Base-by-base conservation (phyloP, 1,140 invertebrate species). In the Sarcophaga bullata region DNA sequence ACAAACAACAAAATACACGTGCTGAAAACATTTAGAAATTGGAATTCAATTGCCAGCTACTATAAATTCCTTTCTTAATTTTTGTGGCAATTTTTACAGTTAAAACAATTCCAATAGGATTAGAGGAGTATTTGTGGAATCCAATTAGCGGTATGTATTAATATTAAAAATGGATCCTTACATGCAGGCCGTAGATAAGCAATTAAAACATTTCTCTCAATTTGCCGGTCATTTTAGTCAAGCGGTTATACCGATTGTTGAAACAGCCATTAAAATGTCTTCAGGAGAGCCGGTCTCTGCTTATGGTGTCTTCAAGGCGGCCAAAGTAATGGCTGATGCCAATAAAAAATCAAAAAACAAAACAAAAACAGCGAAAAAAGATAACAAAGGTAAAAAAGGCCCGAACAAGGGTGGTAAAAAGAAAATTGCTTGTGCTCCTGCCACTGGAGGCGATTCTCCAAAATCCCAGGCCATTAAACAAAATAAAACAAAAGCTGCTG, bases 241-340 rank as follows among this genome's bases (percentile, higher is more conserved):
- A 78, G 17, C 48, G 8, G 19, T 78, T 78, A 52, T 52, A 50
- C 75, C 75, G 0, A 78, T 78, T 8, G 49, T 78, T 78, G 75
- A 78, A 52, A 52, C 48, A 46, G 48, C 75, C n/a, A 7, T 50
- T 4, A 78, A 78, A 52, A 78, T 78, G 75, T 78, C 75, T 19
- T 19, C 75, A 17, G 75, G 49, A 17, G 75, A 78, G 49, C 48
- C n/a, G n/a, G 48, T 78, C 75, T 78, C 75, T 10, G 75, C 75
- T 25, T 78, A 50, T 52, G 48, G 49, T 50, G 75, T 50, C 5
- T 78, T 78, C 15, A 72, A 81, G 11, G 81, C 81, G 10, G 68
- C 62, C 47, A 68, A 37, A 10, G 19, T 13, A 17, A 80, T n/a
- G 50, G 76, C 76, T 15, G 48, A 37, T 19, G 7, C 11, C 47